Evolutionary conservation across 2,888 invertebrate species (phyloP), one percentile per base, ranked within the genome.

Genomic region (Mythimna vitellina): DNA sequence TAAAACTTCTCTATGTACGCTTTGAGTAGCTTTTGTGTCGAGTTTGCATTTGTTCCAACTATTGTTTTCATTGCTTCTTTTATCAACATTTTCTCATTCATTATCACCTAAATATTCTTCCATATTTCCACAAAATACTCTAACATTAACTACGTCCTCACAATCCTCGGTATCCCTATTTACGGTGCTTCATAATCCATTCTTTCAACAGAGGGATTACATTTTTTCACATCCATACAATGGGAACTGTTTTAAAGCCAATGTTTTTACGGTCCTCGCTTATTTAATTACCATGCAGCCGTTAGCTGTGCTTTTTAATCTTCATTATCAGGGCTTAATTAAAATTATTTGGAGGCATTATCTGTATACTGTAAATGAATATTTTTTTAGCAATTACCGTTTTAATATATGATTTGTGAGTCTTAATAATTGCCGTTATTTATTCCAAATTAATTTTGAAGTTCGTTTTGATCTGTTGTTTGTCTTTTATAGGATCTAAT

Each of bases 191-290:
- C 35, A 67, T 82, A 78, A 82, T 73, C 80, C 74, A 25, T 73
- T 78, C 25, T 51, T 66, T 73, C 61, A 78, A 82, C 82, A 78
- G 67, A 70, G 35, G 57, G 57, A 63, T 78, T 46, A 78, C 35
- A 65, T 42, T 78, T 82, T 73, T 70, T 74, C 69, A 61, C 17
- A 9, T 35, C 17, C 60, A 42, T 60, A 82, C 74, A 80, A 80
- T 82, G 61, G 79, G 54, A 53, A 73, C 82, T 80, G 73, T 82
- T 66, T 29, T 6, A 73, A 53, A 67, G 51, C 22, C 64, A 73
- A 66, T 65, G 32, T 65, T 73, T 81, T 67, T 78, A 72, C 56
- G 32, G 35, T 29, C 49, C 65, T 46, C 73, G 22, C 14, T 61
- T 56, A 77, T 78, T 77, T 69, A 78, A 80, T 69, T 69, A 82